Conservation (phyloP, 2,113 vertebrate genomes). For the Orientallactaga bullata region DNA sequence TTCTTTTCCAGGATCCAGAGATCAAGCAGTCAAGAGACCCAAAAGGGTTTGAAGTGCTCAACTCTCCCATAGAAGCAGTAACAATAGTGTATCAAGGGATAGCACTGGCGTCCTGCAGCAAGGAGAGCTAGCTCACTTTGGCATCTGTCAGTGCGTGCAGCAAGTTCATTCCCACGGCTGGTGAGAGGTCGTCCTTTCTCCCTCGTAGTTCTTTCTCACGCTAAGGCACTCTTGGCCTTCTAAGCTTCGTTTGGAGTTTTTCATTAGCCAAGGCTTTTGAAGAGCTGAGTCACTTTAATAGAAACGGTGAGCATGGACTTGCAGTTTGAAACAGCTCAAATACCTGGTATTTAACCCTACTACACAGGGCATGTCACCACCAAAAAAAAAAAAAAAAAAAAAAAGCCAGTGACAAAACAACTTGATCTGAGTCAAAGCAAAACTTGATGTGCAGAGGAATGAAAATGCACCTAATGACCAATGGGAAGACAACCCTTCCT, state of each 20-base stretch:
- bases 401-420: neutral
- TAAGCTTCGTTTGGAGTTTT: neutral
- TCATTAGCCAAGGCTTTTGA: neutral
- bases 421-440: neutral
- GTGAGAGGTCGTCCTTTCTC: neutral
- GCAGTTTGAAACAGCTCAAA: slow-evolving; percentile 16
- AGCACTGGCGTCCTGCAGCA: fast-evolving
- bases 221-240: neutral
- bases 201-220: neutral
- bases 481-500: slow-evolving; percentile 43
- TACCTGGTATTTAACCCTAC: neutral
- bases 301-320: slow-evolving; percentile 1
- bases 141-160: neutral
- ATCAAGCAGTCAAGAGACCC: neutral
- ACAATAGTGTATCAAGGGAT: neutral
- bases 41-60: neutral
- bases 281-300: neutral
- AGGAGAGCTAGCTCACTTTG: neutral
- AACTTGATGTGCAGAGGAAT: slow-evolving; percentile 13
- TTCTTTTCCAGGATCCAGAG: neutral
- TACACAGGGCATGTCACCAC: neutral
- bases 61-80: neutral
- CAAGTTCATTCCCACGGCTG: neutral
- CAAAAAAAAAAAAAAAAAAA: no score
- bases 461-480: slow-evolving; percentile 47